Evolutionary conservation across 2,113 vertebrate species (phyloP), one percentile per base, ranked within the genome.

Genomic region (Dicrurus megarhynchus): DNA sequence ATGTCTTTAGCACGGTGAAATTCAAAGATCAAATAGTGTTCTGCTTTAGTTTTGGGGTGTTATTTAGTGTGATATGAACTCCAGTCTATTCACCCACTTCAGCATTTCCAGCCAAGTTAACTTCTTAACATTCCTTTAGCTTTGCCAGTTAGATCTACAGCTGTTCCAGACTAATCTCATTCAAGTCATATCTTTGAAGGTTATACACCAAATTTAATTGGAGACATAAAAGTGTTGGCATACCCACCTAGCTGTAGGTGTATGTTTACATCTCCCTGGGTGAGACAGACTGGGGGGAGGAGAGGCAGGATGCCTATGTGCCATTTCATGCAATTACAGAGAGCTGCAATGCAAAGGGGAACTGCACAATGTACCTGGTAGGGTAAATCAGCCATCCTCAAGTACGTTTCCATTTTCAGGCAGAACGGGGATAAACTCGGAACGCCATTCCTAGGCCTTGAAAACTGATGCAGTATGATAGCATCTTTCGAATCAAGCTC

Each of bases 401-500:
- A 97, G 95, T 99, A 99, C 3, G 99, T 99, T 98, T 99, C 99
- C 98, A 99, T 99, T 97, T 99, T 99, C 97, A 99, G 98, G 96
- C 99, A 99, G 98, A 99, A 99, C 1, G 99, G 99, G 90, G 99
- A 99, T 84, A 99, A 98, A 97, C 99, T 99, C 27, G 99, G 99
- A 41, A 99, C 98, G 46, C 98, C 98, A 41, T 99, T 99, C 95
- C 98, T 99, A 97, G 99, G 99, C 97, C 99, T 98, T 73, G 99
- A 99, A 97, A 99, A 99, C 97, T 99, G 99, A 98, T 99, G 99
- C 95, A 99, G 98, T 98, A 99, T 99, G 97, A 99, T 99, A 89
- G 99, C 98, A 89, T 99, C 99, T 97, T 99, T 99, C 27, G 99
- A 99, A 97, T 99, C 99, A 77, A 99, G 94, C 97, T 99, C 98